Conservation (phyloP, 2,888 invertebrate species). For the Cabera pusaria region DNA sequence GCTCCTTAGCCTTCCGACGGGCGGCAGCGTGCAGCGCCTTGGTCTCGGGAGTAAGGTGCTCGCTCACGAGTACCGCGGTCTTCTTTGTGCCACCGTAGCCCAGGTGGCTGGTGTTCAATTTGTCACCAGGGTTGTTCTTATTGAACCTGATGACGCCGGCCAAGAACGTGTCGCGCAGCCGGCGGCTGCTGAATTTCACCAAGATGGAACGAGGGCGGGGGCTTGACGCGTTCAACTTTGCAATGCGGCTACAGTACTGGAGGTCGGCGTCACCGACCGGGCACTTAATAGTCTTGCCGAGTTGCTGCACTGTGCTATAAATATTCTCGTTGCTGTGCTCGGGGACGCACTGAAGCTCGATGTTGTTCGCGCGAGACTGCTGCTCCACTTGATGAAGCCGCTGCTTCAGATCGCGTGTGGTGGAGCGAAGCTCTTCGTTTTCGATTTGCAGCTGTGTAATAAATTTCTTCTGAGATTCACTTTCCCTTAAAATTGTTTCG, state of each 20-base stretch:
- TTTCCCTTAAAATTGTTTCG: background rate
- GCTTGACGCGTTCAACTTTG: slow-evolving; percentile 17
- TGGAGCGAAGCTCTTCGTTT: background rate
- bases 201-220: slow-evolving; percentile 25
- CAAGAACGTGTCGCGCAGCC: slow-evolving; percentile 2
- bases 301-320: slow-evolving; percentile 22
- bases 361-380: background rate
- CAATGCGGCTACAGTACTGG: slow-evolving; percentile 23
- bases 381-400: slow-evolving; percentile 2
- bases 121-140: slow-evolving; percentile 1
- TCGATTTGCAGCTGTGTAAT: background rate
- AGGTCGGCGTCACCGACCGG: slow-evolving; percentile 23
- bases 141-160: background rate
- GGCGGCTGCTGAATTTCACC: slow-evolving; percentile 23
- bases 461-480: background rate
- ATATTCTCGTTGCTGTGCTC: slow-evolving; percentile 23
- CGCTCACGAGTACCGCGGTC: background rate
- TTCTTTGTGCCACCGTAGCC: slow-evolving; percentile 2
- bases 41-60: slow-evolving; percentile 2
- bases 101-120: slow-evolving; percentile 4
- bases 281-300: slow-evolving; percentile 22
- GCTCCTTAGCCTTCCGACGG: slow-evolving; percentile 1
- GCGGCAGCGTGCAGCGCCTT: slow-evolving; percentile 4
- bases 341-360: background rate
- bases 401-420: background rate